phyloP scores from a whole-genome alignment of 2,888 invertebrate species.

The Volucella bombylans region DNA sequence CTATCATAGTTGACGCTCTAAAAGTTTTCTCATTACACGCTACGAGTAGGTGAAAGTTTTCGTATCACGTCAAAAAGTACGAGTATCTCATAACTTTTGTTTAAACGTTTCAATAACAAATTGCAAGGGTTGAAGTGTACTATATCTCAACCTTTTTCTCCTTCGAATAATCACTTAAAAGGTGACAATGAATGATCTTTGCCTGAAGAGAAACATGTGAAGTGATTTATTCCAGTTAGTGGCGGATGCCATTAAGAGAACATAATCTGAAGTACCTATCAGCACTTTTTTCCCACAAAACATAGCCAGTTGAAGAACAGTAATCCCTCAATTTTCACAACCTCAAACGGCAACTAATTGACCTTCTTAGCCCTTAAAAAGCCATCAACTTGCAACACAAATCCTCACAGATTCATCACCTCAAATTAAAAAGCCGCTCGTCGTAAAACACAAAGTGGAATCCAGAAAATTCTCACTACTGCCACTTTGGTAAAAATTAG shows the following conservation, averaged over 20 bases:
- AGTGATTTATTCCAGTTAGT: background rate
- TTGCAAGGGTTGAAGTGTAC: background rate
- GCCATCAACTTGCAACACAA: no score
- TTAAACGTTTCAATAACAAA: constrained; percentile 25
- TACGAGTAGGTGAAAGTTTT: constrained; percentile 13
- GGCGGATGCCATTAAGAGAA: background rate
- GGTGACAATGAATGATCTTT: no score
- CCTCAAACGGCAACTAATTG: no score
- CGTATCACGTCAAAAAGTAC: constrained; percentile 28
- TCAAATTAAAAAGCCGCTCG: no score
- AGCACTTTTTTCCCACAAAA: no score
- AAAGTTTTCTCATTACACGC: constrained; percentile 36
- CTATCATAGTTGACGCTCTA: background rate
- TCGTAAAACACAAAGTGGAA: no score
- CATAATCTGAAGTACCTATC: no score
- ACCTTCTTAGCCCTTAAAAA: no score
- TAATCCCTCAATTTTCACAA: no score
- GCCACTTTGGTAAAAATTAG: background rate
- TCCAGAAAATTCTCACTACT: no score
- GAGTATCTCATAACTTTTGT: constrained; percentile 13
- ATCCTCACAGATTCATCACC: no score
- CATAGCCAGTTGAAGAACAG: no score
- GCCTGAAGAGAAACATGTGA: background rate
- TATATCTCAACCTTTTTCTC: background rate
- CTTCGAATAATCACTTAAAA: background rate